Percentiles rank a stretch among this genome's conserved stretches.
These are phyloP conservation scores for Globodera ellingtonae DNA, from an alignment of 1,140 invertebrate species.

Conservation along the genomic window DNA sequence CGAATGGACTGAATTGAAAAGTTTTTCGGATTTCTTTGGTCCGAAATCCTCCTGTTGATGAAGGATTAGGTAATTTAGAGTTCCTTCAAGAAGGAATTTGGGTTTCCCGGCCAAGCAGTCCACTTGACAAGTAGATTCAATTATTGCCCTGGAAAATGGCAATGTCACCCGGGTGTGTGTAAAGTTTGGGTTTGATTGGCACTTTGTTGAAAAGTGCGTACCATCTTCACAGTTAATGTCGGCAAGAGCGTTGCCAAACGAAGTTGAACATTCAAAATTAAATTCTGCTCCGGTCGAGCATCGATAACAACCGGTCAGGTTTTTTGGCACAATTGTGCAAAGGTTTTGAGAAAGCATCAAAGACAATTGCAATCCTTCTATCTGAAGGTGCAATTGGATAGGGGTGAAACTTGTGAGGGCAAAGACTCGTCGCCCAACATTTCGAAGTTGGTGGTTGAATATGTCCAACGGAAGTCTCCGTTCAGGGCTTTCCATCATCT, in stretches of 20 bases:
- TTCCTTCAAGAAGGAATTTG: neutral
- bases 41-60: neutral
- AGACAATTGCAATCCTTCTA: neutral
- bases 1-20: neutral
- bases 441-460: neutral
- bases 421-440: neutral
- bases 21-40: neutral
- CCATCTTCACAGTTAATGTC: conserved; percentile 1
- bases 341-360: neutral
- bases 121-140: neutral
- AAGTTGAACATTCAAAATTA: neutral
- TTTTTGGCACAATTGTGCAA: neutral
- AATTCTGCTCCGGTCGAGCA: conserved; percentile 6
- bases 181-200: neutral
- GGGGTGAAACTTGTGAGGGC: neutral
- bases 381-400: neutral
- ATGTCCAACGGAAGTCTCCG: neutral
- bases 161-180: neutral
- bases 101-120: conserved; percentile 2
- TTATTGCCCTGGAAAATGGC: neutral
- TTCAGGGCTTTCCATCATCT: neutral
- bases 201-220: neutral
- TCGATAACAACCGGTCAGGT: neutral
- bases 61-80: neutral
- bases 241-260: neutral